Percentiles rank a stretch among this genome's conserved stretches.
Evolutionary conservation across 2,113 vertebrate genomes (phyloP).

Genomic region (Sinocyclocheilus anshuiensis): DNA sequence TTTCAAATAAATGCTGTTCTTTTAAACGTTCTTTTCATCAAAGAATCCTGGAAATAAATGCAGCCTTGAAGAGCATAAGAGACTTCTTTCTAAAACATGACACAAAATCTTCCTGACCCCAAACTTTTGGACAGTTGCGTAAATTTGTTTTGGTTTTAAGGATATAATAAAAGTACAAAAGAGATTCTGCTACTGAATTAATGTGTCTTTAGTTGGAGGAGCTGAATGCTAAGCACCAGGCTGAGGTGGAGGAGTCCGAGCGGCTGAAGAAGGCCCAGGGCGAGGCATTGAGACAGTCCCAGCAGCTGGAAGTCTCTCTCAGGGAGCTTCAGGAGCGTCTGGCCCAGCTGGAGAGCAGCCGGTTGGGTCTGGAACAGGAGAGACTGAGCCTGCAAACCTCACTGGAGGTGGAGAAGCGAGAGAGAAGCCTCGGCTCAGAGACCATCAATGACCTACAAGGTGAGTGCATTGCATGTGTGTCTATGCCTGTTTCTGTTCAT

Average conservation of each 20-base stretch:
- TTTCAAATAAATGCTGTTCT: background rate
- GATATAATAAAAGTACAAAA: background rate
- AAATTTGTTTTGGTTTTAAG: background rate
- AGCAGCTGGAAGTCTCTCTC: slow-evolving; percentile 87
- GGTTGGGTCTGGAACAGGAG: slow-evolving; percentile 89
- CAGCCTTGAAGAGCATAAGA: background rate
- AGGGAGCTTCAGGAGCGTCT: slow-evolving; percentile 89
- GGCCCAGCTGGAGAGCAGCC: slow-evolving; percentile 83
- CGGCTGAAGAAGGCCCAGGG: slow-evolving; percentile 87
- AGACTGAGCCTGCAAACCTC: slow-evolving; percentile 85
- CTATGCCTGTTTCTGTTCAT: background rate
- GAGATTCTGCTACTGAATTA: background rate
- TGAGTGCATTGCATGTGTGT: slow-evolving; percentile 66
- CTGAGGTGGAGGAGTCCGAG: slow-evolving; percentile 84
- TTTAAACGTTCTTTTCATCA: background rate
- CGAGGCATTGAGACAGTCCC: slow-evolving; percentile 88
- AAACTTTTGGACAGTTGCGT: background rate
- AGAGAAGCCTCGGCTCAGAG: slow-evolving; percentile 81
- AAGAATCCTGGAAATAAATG: background rate
- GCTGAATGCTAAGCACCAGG: slow-evolving; percentile 78
- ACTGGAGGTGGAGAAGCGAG: slow-evolving; percentile 88
- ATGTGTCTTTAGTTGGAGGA: slow-evolving; percentile 84
- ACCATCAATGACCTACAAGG: slow-evolving; percentile 91
- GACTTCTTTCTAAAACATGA: background rate
- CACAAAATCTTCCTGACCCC: background rate